Evolutionary conservation across 2,113 vertebrate species (phyloP).

Genomic region (Ciconia stormi): DNA sequence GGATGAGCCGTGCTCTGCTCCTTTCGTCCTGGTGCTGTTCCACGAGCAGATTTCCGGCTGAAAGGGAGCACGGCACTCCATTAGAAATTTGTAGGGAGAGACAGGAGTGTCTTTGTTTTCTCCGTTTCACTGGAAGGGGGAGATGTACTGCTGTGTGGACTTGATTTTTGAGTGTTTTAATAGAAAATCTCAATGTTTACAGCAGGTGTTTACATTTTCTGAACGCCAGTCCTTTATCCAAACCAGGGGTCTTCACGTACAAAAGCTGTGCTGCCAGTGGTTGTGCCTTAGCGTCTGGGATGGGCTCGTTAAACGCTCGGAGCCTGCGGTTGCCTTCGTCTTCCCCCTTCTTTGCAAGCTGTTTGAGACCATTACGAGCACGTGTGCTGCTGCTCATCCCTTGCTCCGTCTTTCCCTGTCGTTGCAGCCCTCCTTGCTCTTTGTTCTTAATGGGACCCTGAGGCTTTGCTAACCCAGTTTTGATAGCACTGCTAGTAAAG

Average conservation of each 20-base stretch:
- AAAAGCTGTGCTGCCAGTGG: neutral
- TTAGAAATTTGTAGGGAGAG: neutral
- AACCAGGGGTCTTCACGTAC: neutral
- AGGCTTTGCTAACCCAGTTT: constrained; percentile 57
- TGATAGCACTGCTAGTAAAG: neutral
- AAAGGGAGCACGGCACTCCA: neutral
- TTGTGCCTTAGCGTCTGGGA: neutral
- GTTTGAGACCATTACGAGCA: neutral
- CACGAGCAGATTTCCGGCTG: neutral
- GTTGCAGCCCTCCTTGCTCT: neutral
- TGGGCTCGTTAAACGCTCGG: neutral
- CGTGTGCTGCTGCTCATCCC: neutral
- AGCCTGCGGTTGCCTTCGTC: neutral
- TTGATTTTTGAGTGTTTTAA: neutral
- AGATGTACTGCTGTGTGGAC: accelerated
- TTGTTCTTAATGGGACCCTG: constrained; percentile 19
- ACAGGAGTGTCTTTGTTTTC: neutral
- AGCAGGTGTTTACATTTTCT: neutral
- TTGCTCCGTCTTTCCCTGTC: neutral
- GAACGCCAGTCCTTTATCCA: neutral
- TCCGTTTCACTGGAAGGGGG: neutral
- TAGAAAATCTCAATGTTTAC: neutral
- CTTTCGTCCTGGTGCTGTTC: neutral
- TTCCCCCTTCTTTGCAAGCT: neutral
- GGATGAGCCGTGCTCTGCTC: constrained; percentile 15